phyloP scores from a whole-genome alignment of 2,888 invertebrate genomes.

The Drosophila mimica region DNA sequence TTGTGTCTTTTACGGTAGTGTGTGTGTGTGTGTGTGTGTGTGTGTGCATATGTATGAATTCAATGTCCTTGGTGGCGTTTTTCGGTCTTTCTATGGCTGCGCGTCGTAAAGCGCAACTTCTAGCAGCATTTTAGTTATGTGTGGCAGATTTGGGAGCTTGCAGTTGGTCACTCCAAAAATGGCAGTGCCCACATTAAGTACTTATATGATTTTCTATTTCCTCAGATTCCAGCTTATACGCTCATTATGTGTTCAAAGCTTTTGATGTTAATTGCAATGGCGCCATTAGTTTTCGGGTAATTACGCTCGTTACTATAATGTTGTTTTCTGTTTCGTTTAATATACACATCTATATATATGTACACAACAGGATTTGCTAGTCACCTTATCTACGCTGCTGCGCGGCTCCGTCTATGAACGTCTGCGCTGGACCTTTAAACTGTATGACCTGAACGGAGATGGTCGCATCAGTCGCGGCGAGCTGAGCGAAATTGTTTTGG shows the following conservation, averaged over 20 bases:
- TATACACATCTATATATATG: slow-evolving; percentile 8
- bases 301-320: slow-evolving; percentile 30
- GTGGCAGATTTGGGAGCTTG: slow-evolving; percentile 22
- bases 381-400: slow-evolving; percentile 95
- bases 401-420: slow-evolving; percentile 97
- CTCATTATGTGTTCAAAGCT: slow-evolving; percentile 99
- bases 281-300: slow-evolving; percentile 98
- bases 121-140: slow-evolving; percentile 58
- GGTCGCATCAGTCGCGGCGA: slow-evolving; percentile 97
- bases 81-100: slow-evolving; percentile 58
- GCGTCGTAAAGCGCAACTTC: slow-evolving; percentile 69
- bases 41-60: slow-evolving; percentile 3
- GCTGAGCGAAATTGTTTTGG: slow-evolving; percentile 93
- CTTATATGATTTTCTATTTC: slow-evolving; percentile 53
- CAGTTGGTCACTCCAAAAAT: not conserved
- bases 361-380: slow-evolving; percentile 92
- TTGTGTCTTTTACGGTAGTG: slow-evolving; percentile 6
- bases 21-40: slow-evolving; percentile 17
- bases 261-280: slow-evolving; percentile 99
- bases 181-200: not conserved
- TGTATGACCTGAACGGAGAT: slow-evolving; percentile 98
- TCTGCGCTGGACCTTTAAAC: slow-evolving; percentile 97
- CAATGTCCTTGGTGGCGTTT: slow-evolving; percentile 43
- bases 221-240: slow-evolving; percentile 97
- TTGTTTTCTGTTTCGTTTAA: not conserved